Percentiles rank a stretch among this genome's conserved stretches.
Evolutionary conservation across 2,888 invertebrate genomes (phyloP).

Genomic region (Eristalis pertinax): DNA sequence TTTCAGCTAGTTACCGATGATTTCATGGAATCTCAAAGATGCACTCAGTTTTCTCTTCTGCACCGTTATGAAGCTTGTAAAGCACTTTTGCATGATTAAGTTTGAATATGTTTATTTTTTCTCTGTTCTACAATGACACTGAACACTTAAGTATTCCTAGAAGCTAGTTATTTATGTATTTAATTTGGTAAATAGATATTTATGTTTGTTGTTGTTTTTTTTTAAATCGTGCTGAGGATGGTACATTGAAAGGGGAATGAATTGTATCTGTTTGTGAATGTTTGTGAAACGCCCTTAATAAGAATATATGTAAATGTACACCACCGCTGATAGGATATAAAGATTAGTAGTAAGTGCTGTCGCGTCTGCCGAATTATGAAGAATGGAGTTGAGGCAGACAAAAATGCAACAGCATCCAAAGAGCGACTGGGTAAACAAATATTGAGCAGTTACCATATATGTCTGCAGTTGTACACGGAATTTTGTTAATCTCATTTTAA

Average conservation of each 20-base stretch:
- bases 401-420: too few relatives aligned
- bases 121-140: conserved; percentile 8
- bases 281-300: too few relatives aligned
- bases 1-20: background rate
- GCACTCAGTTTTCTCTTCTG: background rate
- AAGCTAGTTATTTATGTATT: background rate
- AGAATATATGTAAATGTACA: too few relatives aligned
- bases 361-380: too few relatives aligned
- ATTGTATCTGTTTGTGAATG: too few relatives aligned
- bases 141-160: background rate
- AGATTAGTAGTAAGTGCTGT: too few relatives aligned
- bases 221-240: background rate
- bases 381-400: too few relatives aligned
- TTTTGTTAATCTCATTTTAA: too few relatives aligned
- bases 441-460: too few relatives aligned
- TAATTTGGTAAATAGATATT: background rate
- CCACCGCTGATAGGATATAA: too few relatives aligned
- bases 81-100: background rate
- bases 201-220: background rate
- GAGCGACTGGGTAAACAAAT: too few relatives aligned
- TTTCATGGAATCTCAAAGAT: conserved; percentile 1
- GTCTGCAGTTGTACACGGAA: too few relatives aligned
- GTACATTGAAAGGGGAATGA: background rate
- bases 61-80: background rate
- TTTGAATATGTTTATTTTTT: background rate